phyloP scores from a whole-genome alignment of 2,888 invertebrate genomes.

The Teinopalpus imperialis region DNA sequence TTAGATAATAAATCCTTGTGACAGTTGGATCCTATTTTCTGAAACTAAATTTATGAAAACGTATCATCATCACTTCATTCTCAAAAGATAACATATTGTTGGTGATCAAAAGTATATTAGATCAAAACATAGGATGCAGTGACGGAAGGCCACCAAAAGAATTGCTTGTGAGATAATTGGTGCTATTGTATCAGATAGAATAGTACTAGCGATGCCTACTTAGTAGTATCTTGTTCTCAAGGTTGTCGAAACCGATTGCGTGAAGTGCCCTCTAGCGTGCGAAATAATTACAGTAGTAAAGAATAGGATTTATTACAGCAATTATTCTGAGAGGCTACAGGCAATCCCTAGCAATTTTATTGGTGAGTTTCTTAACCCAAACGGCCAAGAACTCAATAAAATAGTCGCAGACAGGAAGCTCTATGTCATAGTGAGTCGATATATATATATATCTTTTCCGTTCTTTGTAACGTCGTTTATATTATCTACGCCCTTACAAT shows the following conservation, averaged over 20 bases:
- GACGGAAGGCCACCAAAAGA: not conserved
- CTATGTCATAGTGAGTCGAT: not conserved
- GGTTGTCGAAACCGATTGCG: constrained; percentile 1
- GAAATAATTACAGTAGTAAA: constrained; percentile 18
- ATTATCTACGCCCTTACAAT: no score
- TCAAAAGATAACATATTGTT: no score
- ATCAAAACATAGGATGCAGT: not conserved
- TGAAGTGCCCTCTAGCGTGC: constrained; percentile 6
- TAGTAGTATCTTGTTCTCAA: not conserved
- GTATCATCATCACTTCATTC: no score
- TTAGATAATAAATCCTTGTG: no score
- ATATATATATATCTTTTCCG: constrained; percentile 16
- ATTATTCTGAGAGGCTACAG: not conserved
- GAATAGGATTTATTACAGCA: constrained; percentile 1
- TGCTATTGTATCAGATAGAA: constrained; percentile 17
- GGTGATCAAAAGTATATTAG: not conserved
- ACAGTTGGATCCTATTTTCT: no score
- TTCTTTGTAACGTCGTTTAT: no score
- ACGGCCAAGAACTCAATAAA: not conserved
- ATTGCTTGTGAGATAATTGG: not conserved
- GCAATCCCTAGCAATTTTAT: not conserved
- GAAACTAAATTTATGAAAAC: no score
- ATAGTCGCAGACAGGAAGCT: constrained; percentile 9
- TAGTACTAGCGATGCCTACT: constrained; percentile 10
- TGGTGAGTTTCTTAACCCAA: constrained; percentile 2